Conservation (phyloP, 2,888 invertebrate genomes). For the Polymixis flavicincta region DNA sequence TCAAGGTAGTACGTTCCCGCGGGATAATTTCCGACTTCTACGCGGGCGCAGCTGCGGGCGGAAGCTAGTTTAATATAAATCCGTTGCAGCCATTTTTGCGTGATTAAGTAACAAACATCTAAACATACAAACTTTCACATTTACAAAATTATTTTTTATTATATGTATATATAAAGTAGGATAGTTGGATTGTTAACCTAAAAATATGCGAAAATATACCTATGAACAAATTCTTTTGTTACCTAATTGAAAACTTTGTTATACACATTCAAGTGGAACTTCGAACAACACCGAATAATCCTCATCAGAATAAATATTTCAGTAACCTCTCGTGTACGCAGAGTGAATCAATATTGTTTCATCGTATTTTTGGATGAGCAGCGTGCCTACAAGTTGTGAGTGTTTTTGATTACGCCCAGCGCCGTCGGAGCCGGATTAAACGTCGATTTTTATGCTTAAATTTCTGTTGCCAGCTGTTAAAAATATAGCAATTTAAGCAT, state of each 20-base stretch:
- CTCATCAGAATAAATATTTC: conserved; percentile 55
- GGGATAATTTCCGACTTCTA: no score
- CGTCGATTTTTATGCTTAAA: conserved; percentile 36
- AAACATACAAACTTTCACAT: no score
- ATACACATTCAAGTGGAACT: conserved; percentile 32
- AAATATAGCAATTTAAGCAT: conserved; percentile 12
- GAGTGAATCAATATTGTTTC: conserved; percentile 62
- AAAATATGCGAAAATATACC: not conserved
- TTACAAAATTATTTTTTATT: no score
- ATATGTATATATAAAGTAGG: no score
- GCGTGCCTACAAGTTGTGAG: conserved; percentile 55
- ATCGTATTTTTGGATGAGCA: conserved; percentile 55
- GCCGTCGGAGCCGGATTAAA: conserved; percentile 40
- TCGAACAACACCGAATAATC: conserved; percentile 45
- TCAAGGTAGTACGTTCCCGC: no score
- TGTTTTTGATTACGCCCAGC: conserved; percentile 52
- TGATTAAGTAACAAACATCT: no score
- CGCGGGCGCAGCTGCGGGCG: no score
- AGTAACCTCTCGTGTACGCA: conserved; percentile 46
- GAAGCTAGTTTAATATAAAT: no score
- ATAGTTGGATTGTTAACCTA: not conserved
- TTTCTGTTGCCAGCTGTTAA: conserved; percentile 20
- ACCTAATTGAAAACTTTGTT: conserved; percentile 35
- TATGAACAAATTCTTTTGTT: not conserved
- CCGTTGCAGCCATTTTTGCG: no score